Evolutionary conservation across 23 tunicate species (phyloP).

Genomic region (Trididemnum nubilum): DNA sequence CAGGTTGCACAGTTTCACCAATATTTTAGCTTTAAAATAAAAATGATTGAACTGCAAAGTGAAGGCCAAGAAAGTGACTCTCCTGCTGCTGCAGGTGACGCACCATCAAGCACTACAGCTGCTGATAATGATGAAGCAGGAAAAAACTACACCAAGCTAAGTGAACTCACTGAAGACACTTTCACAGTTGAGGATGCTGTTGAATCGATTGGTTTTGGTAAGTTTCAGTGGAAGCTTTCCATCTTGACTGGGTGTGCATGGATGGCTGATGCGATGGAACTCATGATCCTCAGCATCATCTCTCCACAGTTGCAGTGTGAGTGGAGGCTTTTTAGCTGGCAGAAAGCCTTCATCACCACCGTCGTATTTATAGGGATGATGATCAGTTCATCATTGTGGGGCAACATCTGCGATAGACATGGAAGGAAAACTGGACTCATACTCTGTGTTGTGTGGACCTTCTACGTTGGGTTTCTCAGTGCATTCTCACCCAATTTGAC

Average conservation of each 20-base stretch:
- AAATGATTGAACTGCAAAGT: slow-evolving; percentile 17
- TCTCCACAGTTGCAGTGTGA: slow-evolving; percentile 95
- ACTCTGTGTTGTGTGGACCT: slow-evolving; percentile 87
- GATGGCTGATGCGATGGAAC: slow-evolving; percentile 99
- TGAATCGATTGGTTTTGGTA: slow-evolving; percentile 92
- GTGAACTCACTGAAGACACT: slow-evolving; percentile 33
- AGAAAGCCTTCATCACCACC: slow-evolving; percentile 92
- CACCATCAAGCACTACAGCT: background rate
- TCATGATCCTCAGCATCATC: slow-evolving; percentile 93
- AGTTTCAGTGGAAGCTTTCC: slow-evolving; percentile 92
- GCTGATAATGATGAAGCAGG: background rate
- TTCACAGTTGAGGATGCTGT: slow-evolving; percentile 99
- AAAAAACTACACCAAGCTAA: background rate
- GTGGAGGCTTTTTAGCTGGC: slow-evolving; percentile 86
- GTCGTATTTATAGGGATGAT: slow-evolving; percentile 97
- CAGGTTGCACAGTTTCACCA: too few species aligned
- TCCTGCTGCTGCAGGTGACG: background rate
- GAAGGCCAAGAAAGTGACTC: background rate
- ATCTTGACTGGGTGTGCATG: slow-evolving; percentile 96
- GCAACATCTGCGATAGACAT: slow-evolving; percentile 89
- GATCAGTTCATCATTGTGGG: slow-evolving; percentile 94
- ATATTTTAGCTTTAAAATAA: too few species aligned
- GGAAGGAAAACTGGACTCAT: slow-evolving; percentile 87
- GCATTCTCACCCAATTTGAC: slow-evolving; percentile 87
- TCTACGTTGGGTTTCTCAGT: slow-evolving; percentile 85